Conservation (phyloP, 2,888 invertebrate genomes). For the Tenthredo livida region DNA sequence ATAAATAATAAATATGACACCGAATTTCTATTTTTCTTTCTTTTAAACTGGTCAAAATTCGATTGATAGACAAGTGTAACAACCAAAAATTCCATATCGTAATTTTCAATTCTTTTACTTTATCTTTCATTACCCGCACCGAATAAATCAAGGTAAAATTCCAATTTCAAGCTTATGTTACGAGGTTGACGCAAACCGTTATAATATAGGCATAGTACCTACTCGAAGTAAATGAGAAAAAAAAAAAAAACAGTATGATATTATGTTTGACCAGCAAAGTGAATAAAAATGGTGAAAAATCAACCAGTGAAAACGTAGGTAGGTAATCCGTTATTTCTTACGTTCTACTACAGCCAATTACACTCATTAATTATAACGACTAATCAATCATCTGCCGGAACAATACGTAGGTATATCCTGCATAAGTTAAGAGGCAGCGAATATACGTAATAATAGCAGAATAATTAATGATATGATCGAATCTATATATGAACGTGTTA, state of each 20-base stretch:
- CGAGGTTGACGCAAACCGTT: not conserved
- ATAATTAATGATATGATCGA: constrained; percentile 6
- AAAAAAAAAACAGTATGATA: too few species aligned
- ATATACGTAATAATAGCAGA: not conserved
- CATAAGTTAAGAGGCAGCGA: not conserved
- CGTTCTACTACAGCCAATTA: not conserved
- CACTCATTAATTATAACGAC: not conserved
- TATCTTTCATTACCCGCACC: not conserved
- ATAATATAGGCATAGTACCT: too few species aligned
- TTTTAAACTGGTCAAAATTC: not conserved
- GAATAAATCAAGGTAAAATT: not conserved
- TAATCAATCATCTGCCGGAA: not conserved
- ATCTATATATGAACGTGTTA: not conserved
- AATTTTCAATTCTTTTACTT: not conserved
- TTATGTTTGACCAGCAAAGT: not conserved
- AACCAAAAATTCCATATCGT: not conserved
- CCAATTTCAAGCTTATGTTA: too few species aligned
- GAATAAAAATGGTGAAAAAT: not conserved
- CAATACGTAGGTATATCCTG: not conserved
- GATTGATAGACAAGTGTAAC: not conserved
- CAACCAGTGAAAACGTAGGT: not conserved
- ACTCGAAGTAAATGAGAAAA: too few species aligned
- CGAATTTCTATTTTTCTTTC: too few species aligned
- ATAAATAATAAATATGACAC: not conserved
- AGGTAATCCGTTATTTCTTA: not conserved